phyloP scores from a whole-genome alignment of 2,888 invertebrate genomes.

The Drosophila nr. perissopoda region DNA sequence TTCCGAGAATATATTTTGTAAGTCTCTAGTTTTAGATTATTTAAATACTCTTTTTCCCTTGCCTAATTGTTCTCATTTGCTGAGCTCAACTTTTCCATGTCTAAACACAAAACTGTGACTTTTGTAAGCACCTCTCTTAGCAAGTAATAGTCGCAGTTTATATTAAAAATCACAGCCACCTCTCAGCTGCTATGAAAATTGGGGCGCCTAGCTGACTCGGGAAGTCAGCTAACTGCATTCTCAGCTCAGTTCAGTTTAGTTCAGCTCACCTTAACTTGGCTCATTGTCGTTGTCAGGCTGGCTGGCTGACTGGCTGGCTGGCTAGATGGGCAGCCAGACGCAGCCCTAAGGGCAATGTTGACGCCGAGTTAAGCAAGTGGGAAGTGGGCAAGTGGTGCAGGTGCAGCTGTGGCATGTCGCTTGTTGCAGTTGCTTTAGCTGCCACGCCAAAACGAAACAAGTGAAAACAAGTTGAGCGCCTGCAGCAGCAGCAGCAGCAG shows the following conservation, averaged over 20 bases:
- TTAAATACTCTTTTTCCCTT: background rate
- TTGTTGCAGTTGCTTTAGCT: conserved; percentile 30
- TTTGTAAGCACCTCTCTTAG: conserved; percentile 1
- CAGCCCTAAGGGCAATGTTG: conserved; percentile 68
- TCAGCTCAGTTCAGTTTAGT: conserved; percentile 3
- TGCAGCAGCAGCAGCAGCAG: conserved; percentile 28
- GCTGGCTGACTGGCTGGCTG: background rate
- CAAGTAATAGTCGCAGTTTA: conserved; percentile 6
- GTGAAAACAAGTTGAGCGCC: conserved; percentile 75
- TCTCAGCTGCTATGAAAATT: conserved; percentile 33
- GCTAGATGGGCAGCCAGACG: conserved; percentile 57
- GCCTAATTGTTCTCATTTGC: background rate
- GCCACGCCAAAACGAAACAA: conserved; percentile 71
- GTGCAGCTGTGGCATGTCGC: conserved; percentile 46
- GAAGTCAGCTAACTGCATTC: conserved; percentile 30
- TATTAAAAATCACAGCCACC: conserved; percentile 7
- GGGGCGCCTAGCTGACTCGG: conserved; percentile 45
- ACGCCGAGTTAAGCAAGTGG: conserved; percentile 27
- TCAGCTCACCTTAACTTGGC: conserved; percentile 20
- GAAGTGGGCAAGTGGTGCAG: conserved; percentile 10
- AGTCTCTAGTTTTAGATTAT: background rate
- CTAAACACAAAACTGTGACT: background rate
- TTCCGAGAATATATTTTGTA: no score
- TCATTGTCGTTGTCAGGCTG: conserved; percentile 23
- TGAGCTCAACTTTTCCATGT: background rate